phyloP scores from a whole-genome alignment of 2,797 vertebrate genomes.

The Manis javanica region DNA sequence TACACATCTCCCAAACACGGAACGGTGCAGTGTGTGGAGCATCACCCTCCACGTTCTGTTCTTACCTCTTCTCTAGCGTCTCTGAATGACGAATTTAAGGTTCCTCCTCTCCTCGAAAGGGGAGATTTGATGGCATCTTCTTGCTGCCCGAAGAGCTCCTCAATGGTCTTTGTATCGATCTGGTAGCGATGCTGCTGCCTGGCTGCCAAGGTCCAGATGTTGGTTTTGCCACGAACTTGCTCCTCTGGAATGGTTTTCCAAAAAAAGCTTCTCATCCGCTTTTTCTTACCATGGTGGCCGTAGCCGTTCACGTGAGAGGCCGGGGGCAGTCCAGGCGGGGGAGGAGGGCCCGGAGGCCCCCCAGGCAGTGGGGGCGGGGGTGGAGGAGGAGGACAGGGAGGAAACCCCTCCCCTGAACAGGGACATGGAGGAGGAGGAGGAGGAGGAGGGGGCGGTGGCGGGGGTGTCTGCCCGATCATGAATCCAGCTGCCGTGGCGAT shows the following conservation, averaged over 20 bases:
- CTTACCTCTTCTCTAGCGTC: constrained; percentile 96
- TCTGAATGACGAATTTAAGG: constrained; percentile 90
- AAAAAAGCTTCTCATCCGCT: constrained; percentile 96
- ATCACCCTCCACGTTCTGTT: fast-evolving
- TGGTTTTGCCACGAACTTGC: constrained; percentile 95
- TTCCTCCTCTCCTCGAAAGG: constrained; percentile 82
- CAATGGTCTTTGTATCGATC: constrained; percentile 95
- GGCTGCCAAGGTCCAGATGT: constrained; percentile 97
- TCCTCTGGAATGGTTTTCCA: constrained; percentile 99
- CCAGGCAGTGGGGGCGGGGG: constrained; percentile 54
- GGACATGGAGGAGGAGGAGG: constrained; percentile 82
- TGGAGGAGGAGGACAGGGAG: constrained; percentile 62
- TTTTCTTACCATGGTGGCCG: constrained; percentile 90
- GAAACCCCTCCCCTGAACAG: constrained; percentile 58
- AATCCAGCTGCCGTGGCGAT: constrained; percentile 84
- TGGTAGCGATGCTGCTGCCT: constrained; percentile 94
- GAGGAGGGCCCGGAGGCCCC: constrained; percentile 81
- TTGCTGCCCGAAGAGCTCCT: constrained; percentile 99
- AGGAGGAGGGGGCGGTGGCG: constrained; percentile 73
- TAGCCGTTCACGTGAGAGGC: constrained; percentile 83
- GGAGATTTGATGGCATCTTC: constrained; percentile 87
- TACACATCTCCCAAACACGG: neutral
- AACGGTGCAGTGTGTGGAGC: neutral
- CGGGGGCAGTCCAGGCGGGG: constrained; percentile 82
- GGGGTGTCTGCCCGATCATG: constrained; percentile 85